These are phyloP conservation scores for Anastatus disparis DNA, from an alignment of 1,140 invertebrate genomes.

Conservation along the genomic window DNA sequence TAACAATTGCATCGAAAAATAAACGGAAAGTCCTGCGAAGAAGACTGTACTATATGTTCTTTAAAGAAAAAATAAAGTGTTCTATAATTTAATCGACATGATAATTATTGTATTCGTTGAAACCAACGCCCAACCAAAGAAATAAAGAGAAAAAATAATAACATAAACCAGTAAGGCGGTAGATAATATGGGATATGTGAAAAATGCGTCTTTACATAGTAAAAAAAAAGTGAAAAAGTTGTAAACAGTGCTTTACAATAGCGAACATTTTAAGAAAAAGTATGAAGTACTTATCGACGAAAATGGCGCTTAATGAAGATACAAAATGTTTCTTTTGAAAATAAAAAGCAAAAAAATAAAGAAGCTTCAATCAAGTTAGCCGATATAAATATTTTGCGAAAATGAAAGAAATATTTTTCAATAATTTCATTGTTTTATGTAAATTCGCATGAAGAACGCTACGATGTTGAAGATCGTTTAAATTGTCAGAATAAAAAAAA, in stretches of 20 bases:
- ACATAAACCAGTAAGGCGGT: slow-evolving; percentile 22
- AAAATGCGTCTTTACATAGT: background rate
- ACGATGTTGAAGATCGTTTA: background rate
- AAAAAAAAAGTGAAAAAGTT: slow-evolving; percentile 4
- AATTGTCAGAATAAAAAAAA: slow-evolving; percentile 37
- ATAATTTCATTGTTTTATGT: slow-evolving; percentile 10
- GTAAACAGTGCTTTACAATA: too few species aligned
- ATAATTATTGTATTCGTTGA: slow-evolving; percentile 32
- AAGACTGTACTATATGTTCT: slow-evolving; percentile 30
- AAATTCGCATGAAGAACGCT: background rate
- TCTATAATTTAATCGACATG: slow-evolving; percentile 26
- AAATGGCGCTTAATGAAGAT: background rate
- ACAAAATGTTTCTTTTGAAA: slow-evolving; percentile 12
- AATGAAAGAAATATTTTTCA: background rate
- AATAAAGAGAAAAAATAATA: slow-evolving; percentile 5
- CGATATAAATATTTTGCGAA: background rate
- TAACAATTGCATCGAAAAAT: too few species aligned
- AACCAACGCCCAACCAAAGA: slow-evolving; percentile 37
- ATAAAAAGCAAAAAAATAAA: background rate
- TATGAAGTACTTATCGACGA: background rate
- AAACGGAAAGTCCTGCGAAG: slow-evolving; percentile 8
- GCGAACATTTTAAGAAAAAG: background rate
- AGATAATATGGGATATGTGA: background rate
- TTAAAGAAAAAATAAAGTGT: slow-evolving; percentile 19
- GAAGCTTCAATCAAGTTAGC: background rate